Evolutionary conservation across 2,888 invertebrate species (phyloP).

Genomic region (Parochlus steinenii): DNA sequence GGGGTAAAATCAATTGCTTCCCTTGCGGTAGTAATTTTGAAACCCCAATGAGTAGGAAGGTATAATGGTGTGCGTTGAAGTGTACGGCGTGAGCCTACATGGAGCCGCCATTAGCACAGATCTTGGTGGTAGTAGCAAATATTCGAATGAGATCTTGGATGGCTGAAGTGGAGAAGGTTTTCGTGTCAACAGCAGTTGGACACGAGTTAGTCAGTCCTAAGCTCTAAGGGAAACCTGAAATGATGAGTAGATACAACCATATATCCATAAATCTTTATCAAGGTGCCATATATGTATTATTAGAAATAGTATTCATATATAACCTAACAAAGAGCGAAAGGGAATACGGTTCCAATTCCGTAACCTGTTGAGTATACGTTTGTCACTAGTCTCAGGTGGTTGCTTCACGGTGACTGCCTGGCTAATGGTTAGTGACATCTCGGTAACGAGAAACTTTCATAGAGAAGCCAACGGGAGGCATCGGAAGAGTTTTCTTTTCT

Average conservation of each 20-base stretch:
- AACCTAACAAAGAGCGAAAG: too few species aligned
- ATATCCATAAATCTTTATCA: too few species aligned
- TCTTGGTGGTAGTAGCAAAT: slow-evolving; percentile 58
- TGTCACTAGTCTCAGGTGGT: too few species aligned
- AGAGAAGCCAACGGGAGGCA: slow-evolving; percentile 38
- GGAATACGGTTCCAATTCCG: too few species aligned
- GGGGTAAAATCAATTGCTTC: slow-evolving; percentile 21
- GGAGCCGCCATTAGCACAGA: slow-evolving; percentile 36
- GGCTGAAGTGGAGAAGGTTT: slow-evolving; percentile 45
- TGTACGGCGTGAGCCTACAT: slow-evolving; percentile 37
- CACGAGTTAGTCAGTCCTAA: slow-evolving; percentile 41
- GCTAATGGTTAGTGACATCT: slow-evolving; percentile 31
- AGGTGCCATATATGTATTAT: too few species aligned
- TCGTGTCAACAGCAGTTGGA: slow-evolving; percentile 43
- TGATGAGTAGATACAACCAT: slow-evolving; percentile 27
- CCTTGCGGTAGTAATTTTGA: slow-evolving; percentile 27
- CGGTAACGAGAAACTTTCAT: slow-evolving; percentile 37
- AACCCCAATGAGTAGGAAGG: slow-evolving; percentile 44
- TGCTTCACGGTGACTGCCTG: too few species aligned
- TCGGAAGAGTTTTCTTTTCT: slow-evolving; percentile 30
- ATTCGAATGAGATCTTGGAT: slow-evolving; percentile 44
- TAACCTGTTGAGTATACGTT: too few species aligned
- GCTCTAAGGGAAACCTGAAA: slow-evolving; percentile 35
- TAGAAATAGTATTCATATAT: too few species aligned
- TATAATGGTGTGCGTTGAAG: slow-evolving; percentile 41